Evolutionary conservation across 2,888 invertebrate species (phyloP), one percentile per base, ranked within the genome.

Genomic region (Hirtodrosophila histrioides): DNA sequence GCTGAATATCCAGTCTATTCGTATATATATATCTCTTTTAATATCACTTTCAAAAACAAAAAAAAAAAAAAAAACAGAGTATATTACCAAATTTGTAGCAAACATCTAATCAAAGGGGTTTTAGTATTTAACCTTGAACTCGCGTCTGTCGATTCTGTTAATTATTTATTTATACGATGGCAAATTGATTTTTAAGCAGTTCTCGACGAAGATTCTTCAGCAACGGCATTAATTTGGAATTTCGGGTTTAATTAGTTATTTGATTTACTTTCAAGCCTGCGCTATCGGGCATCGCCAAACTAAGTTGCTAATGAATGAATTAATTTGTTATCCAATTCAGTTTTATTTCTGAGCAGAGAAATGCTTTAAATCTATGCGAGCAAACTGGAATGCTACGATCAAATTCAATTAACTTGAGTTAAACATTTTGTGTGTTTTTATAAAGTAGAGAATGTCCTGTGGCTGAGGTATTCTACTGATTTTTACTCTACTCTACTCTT

Each of bases 111-210:
- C 58, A 61, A 54, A 43, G 10, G 37, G 33, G 40, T 9, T 40
- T 17, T 39, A 39, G 43, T 54, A 56, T 58, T 66, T 69, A 75
- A 69, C 84, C 87, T 86, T 84, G 87, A 86, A 84, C 84, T 69
- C 74, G 43, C 35, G 23, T 27, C 39, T 53, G 56, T 71, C 61
- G 56, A 41, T 37, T 82, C 66, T 43, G 53, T 71, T 82, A 86
- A 85, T 84, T 82, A 67, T 51, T 79, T 74, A 77, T 69, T 75
- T 78, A 81, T 71, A 53, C 70, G 56, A 23, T 53, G 45, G 51
- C 66, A 70, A 78, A 86, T 76, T 79, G 75, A 80, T 78, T 81
- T 77, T 63, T 41, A 75, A 85, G 68, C 75, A 68, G 74, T 72
- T 79, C 66, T 70, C 51, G 54, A 10, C 40, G 9, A 24, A 3